phyloP scores from a whole-genome alignment of 2,888 invertebrate species.

The Platerodrilus igneus region DNA sequence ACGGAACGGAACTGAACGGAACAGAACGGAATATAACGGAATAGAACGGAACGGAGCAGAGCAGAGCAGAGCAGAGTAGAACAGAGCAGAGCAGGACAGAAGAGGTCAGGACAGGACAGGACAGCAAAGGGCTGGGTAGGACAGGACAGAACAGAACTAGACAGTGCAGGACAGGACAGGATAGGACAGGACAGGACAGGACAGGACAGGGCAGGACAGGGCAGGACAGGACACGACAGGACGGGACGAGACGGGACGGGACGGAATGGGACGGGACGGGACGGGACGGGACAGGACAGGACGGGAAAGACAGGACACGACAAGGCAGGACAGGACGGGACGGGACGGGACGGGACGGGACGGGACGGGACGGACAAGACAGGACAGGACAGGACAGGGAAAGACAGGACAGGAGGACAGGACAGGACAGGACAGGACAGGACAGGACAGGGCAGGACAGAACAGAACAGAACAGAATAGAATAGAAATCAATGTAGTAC shows the following conservation, averaged over 20 bases:
- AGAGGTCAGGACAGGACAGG: too few species aligned
- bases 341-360: neutral
- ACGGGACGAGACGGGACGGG: neutral
- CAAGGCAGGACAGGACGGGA: neutral
- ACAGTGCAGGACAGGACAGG: neutral
- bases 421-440: neutral
- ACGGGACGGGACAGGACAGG: neutral
- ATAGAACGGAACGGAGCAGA: slow-evolving; percentile 2
- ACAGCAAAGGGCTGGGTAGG: neutral
- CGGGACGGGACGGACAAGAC: too few species aligned
- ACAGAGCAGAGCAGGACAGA: slow-evolving; percentile 1
- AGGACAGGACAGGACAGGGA: neutral
- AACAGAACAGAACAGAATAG: slow-evolving; percentile 1
- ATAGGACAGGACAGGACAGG: neutral
- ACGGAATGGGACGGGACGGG: too few species aligned
- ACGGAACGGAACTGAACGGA: slow-evolving; percentile 2
- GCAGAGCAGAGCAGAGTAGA: neutral
- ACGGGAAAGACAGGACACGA: neutral
- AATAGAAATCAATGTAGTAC: too few species aligned
- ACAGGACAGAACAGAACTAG: neutral
- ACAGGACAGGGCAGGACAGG: neutral
- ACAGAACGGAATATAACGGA: slow-evolving; percentile 3
- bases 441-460: neutral
- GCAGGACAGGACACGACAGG: neutral
- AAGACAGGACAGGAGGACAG: neutral